phyloP scores from a whole-genome alignment of 2,797 vertebrate species.

The Geotrypetes seraphini region DNA sequence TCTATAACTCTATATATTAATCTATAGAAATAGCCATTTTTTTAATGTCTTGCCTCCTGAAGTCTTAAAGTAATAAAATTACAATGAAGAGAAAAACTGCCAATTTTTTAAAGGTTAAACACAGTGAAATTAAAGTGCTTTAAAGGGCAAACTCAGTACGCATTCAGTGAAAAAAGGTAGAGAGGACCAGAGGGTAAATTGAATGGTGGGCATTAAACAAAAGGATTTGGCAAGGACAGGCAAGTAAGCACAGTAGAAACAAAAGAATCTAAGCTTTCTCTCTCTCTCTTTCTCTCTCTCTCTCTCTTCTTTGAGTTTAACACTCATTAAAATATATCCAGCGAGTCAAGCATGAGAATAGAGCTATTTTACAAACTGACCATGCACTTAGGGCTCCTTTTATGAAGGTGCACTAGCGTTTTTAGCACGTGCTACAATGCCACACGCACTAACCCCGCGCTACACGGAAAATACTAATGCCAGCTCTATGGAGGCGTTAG shows the following conservation, averaged over 20 bases:
- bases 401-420: too few relatives aligned
- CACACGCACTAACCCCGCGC: too few relatives aligned
- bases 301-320: background rate
- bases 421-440: too few relatives aligned
- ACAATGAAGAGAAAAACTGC: slow-evolving; percentile 20
- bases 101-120: slow-evolving; percentile 33
- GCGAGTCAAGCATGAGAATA: background rate
- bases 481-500: too few relatives aligned
- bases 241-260: background rate
- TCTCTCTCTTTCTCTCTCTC: too few relatives aligned
- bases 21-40: slow-evolving; percentile 14
- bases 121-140: slow-evolving; percentile 6
- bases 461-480: too few relatives aligned
- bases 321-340: too few relatives aligned
- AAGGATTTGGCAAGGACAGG: background rate
- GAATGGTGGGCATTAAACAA: background rate
- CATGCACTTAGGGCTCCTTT: too few relatives aligned
- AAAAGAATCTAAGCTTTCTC: too few relatives aligned
- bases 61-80: slow-evolving; percentile 20
- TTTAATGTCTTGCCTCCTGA: slow-evolving; percentile 18
- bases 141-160: slow-evolving; percentile 6
- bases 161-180: background rate
- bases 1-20: slow-evolving; percentile 22
- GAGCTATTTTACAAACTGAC: background rate
- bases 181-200: background rate